Conservation (phyloP, 2,797 vertebrate genomes). For the Ataeniobius toweri region DNA sequence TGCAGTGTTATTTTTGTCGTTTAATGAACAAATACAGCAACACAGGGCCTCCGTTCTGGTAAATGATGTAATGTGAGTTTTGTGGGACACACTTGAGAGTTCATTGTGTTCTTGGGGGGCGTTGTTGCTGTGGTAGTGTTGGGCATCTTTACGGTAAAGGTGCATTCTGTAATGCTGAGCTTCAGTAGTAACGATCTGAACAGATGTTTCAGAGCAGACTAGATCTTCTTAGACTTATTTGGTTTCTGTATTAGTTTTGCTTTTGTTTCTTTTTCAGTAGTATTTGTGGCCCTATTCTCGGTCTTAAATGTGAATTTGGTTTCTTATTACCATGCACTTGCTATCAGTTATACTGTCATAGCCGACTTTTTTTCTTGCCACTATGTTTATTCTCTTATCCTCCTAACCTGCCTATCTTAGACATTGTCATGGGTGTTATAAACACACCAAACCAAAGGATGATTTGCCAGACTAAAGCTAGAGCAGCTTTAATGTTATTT, state of each 20-base stretch:
- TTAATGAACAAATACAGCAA: constrained; percentile 58
- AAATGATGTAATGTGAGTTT: constrained; percentile 25
- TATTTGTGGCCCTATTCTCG: background rate
- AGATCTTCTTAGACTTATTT: background rate
- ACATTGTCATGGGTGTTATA: background rate
- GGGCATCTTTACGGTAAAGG: background rate
- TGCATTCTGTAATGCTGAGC: background rate
- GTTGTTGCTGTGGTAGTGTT: background rate
- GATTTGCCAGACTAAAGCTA: background rate
- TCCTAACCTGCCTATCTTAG: background rate
- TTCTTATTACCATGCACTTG: background rate
- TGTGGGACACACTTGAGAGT: constrained; percentile 2
- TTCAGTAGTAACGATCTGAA: background rate
- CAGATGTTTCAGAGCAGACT: background rate
- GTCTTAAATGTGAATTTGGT: background rate
- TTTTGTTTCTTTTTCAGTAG: background rate
- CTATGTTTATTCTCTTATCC: background rate
- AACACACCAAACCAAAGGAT: background rate
- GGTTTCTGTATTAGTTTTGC: background rate
- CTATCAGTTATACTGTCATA: background rate
- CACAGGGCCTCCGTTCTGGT: constrained; percentile 49
- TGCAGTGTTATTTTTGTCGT: constrained; percentile 60
- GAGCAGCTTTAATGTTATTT: background rate
- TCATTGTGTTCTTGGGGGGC: background rate
- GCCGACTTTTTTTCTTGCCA: background rate